These are phyloP conservation scores for Chelonus insularis DNA, from an alignment of 1,140 invertebrate genomes.

Conservation along the genomic window DNA sequence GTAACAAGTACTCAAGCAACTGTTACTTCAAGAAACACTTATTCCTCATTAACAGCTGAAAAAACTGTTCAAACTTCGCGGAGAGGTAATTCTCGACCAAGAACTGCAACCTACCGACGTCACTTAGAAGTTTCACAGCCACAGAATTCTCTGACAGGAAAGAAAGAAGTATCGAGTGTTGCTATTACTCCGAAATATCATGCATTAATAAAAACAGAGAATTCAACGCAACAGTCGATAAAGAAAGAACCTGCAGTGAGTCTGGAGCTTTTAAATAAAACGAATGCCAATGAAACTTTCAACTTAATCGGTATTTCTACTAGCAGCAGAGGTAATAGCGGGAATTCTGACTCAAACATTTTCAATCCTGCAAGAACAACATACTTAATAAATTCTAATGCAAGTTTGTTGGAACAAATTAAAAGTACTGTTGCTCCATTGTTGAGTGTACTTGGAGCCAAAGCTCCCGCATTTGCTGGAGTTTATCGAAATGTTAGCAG, in stretches of 20 bases:
- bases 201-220: conserved; percentile 23
- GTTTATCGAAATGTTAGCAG: conserved; percentile 46
- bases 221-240: conserved; percentile 34
- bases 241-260: conserved; percentile 41
- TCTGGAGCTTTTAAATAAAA: conserved; percentile 40
- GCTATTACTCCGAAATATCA: conserved; percentile 45
- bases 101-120: conserved; percentile 53
- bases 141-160: conserved; percentile 25
- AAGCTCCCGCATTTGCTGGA: conserved; percentile 46
- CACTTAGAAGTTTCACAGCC: conserved; percentile 44
- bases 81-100: conserved; percentile 43
- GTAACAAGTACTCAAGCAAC: not conserved
- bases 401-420: conserved; percentile 48
- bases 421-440: conserved; percentile 56
- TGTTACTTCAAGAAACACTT: conserved; percentile 15
- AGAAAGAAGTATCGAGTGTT: conserved; percentile 31
- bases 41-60: conserved; percentile 26
- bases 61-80: conserved; percentile 9
- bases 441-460: conserved; percentile 46
- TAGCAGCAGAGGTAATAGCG: conserved; percentile 42
- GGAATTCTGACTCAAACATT: conserved; percentile 44
- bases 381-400: conserved; percentile 43
- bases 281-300: conserved; percentile 3
- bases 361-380: conserved; percentile 50
- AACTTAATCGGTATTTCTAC: conserved; percentile 37